Evolutionary conservation across 2,113 vertebrate genomes (phyloP).

Genomic region (Eolophus roseicapilla): DNA sequence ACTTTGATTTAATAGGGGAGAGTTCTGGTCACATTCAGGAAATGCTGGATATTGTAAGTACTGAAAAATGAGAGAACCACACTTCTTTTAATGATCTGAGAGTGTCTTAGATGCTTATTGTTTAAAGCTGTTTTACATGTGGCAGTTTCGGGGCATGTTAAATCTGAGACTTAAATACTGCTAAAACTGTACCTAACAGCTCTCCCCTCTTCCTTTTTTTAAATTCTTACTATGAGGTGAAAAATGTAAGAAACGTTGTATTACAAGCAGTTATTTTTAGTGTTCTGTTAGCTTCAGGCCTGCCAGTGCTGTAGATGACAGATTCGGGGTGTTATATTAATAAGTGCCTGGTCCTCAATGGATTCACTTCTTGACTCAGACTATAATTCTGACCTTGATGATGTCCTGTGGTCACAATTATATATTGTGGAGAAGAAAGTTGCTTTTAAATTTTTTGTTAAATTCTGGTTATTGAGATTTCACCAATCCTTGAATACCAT

Average conservation of each 20-base stretch:
- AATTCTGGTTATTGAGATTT: background rate
- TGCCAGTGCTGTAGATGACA: background rate
- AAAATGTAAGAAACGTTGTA: background rate
- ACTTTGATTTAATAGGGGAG: background rate
- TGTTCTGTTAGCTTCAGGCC: background rate
- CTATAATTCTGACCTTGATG: background rate
- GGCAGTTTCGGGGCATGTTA: background rate
- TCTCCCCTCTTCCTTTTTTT: fast-evolving
- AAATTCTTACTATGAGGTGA: background rate
- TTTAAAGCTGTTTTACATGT: background rate
- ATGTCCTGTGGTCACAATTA: background rate
- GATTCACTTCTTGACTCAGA: background rate
- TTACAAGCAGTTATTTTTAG: background rate
- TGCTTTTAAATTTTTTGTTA: background rate
- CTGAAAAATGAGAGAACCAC: background rate
- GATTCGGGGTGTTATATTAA: background rate
- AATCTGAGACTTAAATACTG: background rate
- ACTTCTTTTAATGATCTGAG: background rate
- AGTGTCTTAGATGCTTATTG: background rate
- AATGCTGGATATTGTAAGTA: background rate
- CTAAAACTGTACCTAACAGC: background rate
- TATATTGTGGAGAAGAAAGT: background rate
- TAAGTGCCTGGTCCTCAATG: background rate
- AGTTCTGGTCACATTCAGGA: background rate
- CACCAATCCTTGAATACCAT: background rate